Conservation (phyloP, 2,888 invertebrate genomes). For the Philereme transversata region DNA sequence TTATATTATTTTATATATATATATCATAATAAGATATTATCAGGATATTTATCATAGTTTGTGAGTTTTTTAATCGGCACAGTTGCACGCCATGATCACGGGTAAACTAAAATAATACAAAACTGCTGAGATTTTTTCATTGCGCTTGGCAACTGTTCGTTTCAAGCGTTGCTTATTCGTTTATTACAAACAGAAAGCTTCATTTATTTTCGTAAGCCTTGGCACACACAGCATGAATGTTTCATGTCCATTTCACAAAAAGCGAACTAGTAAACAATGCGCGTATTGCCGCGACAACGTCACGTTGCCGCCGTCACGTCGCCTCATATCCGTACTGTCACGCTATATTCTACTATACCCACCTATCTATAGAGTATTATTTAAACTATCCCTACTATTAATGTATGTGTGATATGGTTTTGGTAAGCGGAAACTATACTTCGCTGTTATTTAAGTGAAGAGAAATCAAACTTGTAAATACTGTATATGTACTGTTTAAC, state of each 20-base stretch:
- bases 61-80: too few species aligned
- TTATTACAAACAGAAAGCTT: conserved; percentile 6
- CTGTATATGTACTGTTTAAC: background rate
- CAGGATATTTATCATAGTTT: too few species aligned
- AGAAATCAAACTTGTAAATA: background rate
- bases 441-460: background rate
- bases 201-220: conserved; percentile 16
- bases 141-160: too few species aligned
- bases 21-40: too few species aligned
- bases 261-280: conserved; percentile 24
- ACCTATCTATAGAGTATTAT: conserved; percentile 24
- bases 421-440: background rate
- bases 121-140: too few species aligned
- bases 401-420: conserved; percentile 7
- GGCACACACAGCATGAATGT: conserved; percentile 28
- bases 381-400: conserved; percentile 31
- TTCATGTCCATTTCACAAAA: conserved; percentile 33
- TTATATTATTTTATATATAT: too few species aligned
- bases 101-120: too few species aligned
- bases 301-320: conserved; percentile 34
- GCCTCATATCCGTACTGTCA: conserved; percentile 38
- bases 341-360: conserved; percentile 1
- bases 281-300: conserved; percentile 14
- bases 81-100: too few species aligned
- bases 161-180: too few species aligned